A percentile compares a stretch with the other conserved stretches of the same genome.
Conservation (phyloP, 92 coral and sea anemone species). For the Chrysogorgia sp. region DNA sequence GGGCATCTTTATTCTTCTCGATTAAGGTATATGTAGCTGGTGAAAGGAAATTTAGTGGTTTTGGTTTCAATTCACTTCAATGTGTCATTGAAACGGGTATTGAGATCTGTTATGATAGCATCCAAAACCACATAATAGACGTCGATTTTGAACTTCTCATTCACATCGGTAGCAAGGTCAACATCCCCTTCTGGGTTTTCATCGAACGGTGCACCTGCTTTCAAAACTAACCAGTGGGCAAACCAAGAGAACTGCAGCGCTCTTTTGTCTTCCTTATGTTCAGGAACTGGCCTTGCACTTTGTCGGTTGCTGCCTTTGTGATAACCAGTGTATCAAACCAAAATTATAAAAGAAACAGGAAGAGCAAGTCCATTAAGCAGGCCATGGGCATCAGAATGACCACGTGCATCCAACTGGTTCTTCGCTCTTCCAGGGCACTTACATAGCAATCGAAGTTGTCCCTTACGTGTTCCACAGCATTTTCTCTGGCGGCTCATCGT, state of each 20-base stretch:
- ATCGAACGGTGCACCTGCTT: constrained; percentile 14
- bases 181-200: constrained; percentile 16
- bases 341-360: constrained; percentile 13
- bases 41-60: constrained; percentile 7
- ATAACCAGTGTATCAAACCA: constrained; percentile 26
- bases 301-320: constrained; percentile 24
- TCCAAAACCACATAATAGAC: constrained; percentile 28
- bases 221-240: constrained; percentile 25
- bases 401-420: constrained; percentile 32
- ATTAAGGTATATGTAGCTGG: constrained; percentile 12
- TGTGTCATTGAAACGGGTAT: constrained; percentile 30
- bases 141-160: constrained; percentile 27
- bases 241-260: constrained; percentile 22
- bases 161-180: constrained; percentile 2
- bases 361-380: constrained; percentile 23
- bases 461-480: constrained; percentile 27
- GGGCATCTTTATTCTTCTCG: constrained; percentile 14
- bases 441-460: constrained; percentile 37
- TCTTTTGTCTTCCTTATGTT: constrained; percentile 14
- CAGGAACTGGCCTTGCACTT: constrained; percentile 30
- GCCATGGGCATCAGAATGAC: constrained; percentile 26
- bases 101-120: constrained; percentile 19
- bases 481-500: constrained; percentile 70
- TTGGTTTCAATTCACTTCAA: constrained; percentile 8
- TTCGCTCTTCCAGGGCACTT: constrained; percentile 26